Percentiles rank a stretch among this genome's conserved stretches.
These are phyloP conservation scores for Stegophylla sp. DNA, from an alignment of 2,888 invertebrate genomes.

Conservation along the genomic window DNA sequence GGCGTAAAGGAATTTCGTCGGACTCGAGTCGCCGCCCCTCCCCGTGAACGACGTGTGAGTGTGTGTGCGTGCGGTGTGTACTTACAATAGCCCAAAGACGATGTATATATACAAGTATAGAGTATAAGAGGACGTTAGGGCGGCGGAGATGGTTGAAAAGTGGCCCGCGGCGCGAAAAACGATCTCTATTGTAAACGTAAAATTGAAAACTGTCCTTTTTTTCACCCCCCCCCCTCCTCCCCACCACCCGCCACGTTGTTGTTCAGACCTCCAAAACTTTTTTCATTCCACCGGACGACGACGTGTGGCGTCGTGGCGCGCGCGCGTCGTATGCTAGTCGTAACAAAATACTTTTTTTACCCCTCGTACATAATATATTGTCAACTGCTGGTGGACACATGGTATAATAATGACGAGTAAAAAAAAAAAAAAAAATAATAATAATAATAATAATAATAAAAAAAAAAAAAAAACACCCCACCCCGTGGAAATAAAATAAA, in stretches of 20 bases:
- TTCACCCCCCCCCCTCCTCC: too few species aligned
- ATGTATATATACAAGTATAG: background rate
- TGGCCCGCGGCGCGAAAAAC: conserved; percentile 55
- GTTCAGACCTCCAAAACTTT: conserved; percentile 31
- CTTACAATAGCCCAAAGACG: conserved; percentile 10
- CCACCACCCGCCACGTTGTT: background rate
- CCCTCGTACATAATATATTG: background rate
- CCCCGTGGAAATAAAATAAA: conserved; percentile 21
- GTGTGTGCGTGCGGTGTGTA: background rate
- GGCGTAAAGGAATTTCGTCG: conserved; percentile 26
- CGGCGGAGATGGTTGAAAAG: conserved; percentile 1
- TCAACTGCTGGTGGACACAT: conserved; percentile 14
- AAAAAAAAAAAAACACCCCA: background rate
- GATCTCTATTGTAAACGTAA: conserved; percentile 52
- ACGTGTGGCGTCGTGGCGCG: too few species aligned
- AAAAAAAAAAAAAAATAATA: conserved; percentile 17
- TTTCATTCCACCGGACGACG: background rate
- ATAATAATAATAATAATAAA: background rate
- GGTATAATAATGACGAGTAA: conserved; percentile 27
- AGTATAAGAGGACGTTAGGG: background rate
- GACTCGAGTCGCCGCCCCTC: background rate
- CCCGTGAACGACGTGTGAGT: too few species aligned
- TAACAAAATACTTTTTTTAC: conserved; percentile 17
- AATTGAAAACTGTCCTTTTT: conserved; percentile 45
- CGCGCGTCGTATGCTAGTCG: background rate